Evolutionary conservation across 2,888 invertebrate species (phyloP).

Genomic region (Pyrocoelia pectoralis): DNA sequence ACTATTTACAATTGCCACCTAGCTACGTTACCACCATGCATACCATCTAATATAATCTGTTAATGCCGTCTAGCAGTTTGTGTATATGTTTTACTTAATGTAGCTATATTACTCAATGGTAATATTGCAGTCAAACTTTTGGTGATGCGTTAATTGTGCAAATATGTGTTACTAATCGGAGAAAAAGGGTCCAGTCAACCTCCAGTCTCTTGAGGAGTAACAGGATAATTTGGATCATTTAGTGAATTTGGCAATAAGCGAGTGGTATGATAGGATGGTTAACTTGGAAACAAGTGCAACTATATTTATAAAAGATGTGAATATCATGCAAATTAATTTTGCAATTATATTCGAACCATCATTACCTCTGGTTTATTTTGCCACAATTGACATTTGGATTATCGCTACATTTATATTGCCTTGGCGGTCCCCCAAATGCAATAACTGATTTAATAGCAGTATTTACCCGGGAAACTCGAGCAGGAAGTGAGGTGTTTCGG

Average conservation of each 20-base stretch:
- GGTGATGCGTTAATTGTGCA: slow-evolving; percentile 53
- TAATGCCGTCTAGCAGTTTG: slow-evolving; percentile 25
- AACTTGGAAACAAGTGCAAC: slow-evolving; percentile 47
- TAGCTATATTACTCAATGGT: neutral
- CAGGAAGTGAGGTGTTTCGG: slow-evolving; percentile 60
- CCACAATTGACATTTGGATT: slow-evolving; percentile 74
- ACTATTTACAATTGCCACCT: slow-evolving; percentile 15
- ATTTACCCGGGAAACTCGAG: slow-evolving; percentile 78
- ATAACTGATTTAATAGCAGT: slow-evolving; percentile 77
- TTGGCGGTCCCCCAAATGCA: slow-evolving; percentile 70
- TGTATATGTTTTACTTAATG: slow-evolving; percentile 17
- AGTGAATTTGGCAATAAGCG: slow-evolving; percentile 18
- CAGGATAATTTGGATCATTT: slow-evolving; percentile 25
- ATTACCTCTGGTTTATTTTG: slow-evolving; percentile 69
- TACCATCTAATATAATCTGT: slow-evolving; percentile 22
- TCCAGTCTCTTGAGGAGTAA: slow-evolving; percentile 54
- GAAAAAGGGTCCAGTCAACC: slow-evolving; percentile 55
- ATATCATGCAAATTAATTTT: slow-evolving; percentile 50
- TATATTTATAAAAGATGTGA: slow-evolving; percentile 54
- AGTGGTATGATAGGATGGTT: slow-evolving; percentile 32
- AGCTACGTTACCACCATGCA: slow-evolving; percentile 30
- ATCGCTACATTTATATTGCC: slow-evolving; percentile 75
- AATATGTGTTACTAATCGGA: slow-evolving; percentile 46
- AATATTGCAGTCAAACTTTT: slow-evolving; percentile 5
- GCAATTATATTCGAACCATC: slow-evolving; percentile 37